Evolutionary conservation across 2,888 invertebrate genomes (phyloP).

Genomic region (Apotomis betuletana): DNA sequence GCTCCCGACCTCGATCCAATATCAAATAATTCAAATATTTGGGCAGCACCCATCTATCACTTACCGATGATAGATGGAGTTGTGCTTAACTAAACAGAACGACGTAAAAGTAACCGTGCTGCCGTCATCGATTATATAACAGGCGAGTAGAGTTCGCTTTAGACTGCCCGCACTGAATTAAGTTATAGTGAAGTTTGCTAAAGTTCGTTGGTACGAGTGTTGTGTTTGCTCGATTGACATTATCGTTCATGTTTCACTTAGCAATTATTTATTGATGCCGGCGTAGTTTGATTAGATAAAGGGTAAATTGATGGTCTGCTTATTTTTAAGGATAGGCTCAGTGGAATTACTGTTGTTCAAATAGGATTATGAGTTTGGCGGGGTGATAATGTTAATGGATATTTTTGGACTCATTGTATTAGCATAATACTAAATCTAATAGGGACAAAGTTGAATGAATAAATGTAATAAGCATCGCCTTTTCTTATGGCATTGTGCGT

Average conservation of each 20-base stretch:
- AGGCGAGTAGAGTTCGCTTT: constrained; percentile 43
- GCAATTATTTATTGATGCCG: constrained; percentile 72
- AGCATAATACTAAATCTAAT: too few relatives aligned
- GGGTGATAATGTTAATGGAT: not conserved
- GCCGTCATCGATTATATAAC: not conserved
- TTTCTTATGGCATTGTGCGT: too few relatives aligned
- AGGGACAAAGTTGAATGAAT: too few relatives aligned
- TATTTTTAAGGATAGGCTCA: constrained; percentile 14
- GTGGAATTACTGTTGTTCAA: not conserved
- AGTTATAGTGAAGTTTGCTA: constrained; percentile 57
- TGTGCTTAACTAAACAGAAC: constrained; percentile 51
- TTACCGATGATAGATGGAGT: constrained; percentile 77
- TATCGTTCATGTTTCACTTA: constrained; percentile 79
- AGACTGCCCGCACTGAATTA: constrained; percentile 44
- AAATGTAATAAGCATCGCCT: too few relatives aligned
- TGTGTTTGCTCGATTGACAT: constrained; percentile 75
- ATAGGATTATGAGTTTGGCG: not conserved
- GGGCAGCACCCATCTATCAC: constrained; percentile 79
- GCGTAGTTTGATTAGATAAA: constrained; percentile 56
- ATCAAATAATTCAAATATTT: constrained; percentile 81
- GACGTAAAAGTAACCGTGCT: constrained; percentile 1
- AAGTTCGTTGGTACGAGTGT: constrained; percentile 65
- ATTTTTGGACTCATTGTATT: not conserved
- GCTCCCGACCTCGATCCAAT: constrained; percentile 55
- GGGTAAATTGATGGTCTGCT: constrained; percentile 55